Evolutionary conservation across 2,113 vertebrate genomes (phyloP), one percentile per base, ranked within the genome.

Genomic region (Benitochromis conjunctus): DNA sequence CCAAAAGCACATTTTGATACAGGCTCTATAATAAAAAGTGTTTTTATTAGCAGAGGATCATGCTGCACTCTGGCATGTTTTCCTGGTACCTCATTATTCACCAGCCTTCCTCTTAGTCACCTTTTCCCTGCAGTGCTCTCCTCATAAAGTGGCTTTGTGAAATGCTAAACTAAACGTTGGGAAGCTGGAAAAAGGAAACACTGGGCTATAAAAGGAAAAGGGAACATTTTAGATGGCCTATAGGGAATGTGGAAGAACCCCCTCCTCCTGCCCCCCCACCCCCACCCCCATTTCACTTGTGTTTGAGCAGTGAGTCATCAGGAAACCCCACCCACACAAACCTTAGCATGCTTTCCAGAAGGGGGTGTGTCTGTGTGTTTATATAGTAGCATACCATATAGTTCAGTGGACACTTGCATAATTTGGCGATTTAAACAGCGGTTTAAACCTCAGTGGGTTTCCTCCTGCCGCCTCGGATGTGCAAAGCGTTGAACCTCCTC

Each of bases 251-350:
- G 5, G 82, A 89, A 60, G 51, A 88, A 21, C 54, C 56, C 77
- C 43, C 74, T 34, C 34, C 18, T 31, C 56, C 26, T 80, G 60
- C 31, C 60, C 60, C 34, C 60, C 29, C 29, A 1, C 26, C 26
- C 26, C 26, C 26, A 2, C 29, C 29, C 5, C 31, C 38, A n/a
- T 2, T 54, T 54, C 24, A 14, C 12, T n/a, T 3, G 11, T 84
- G 56, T 89, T 91, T 82, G 6, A 80, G 54, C 13, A 24, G 51
- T 93, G 92, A 94, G 83, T 94, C 93, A 94, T 80, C 13, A 56
- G 43, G 85, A 87, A 92, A 90, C 77, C 83, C 91, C 92, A 71
- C 89, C 92, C 90, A 87, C 88, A 77, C 34, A 9, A 79, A 57
- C 21, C 43, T 6, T 54, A 79, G 88, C 80, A 86, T 76, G 88